These are phyloP conservation scores for Mycetomoellerius zeteki DNA, from an alignment of 1,140 invertebrate genomes.

Conservation along the genomic window DNA sequence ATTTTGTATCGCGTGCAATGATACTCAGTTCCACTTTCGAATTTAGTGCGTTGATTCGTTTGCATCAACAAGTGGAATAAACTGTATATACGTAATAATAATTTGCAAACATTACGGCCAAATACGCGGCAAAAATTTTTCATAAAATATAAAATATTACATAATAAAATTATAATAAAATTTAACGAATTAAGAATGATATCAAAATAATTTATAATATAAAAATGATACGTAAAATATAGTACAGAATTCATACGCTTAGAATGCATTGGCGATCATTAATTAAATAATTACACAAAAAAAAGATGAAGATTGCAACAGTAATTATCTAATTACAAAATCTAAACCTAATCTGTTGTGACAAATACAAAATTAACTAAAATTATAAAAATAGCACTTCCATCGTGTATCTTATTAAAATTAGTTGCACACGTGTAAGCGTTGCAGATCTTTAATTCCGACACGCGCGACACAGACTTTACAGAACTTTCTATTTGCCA, in stretches of 20 bases:
- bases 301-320: not conserved
- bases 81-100: not conserved
- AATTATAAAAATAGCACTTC: not conserved
- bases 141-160: no score
- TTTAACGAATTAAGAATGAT: slow-evolving; percentile 13
- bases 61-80: slow-evolving; percentile 53
- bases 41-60: slow-evolving; percentile 40
- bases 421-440: not conserved
- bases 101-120: slow-evolving; percentile 2
- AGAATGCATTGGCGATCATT: not conserved
- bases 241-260: not conserved
- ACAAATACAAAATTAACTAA: not conserved
- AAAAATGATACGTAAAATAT: no score
- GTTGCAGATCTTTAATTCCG: not conserved
- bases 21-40: slow-evolving; percentile 3
- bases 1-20: slow-evolving; percentile 18
- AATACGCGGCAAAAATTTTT: not conserved
- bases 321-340: not conserved
- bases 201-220: not conserved
- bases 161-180: not conserved
- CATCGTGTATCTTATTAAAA: not conserved
- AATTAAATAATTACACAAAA: not conserved
- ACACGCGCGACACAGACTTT: not conserved
- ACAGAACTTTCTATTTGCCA: slow-evolving; percentile 30
- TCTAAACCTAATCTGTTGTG: not conserved